A percentile compares a stretch with the other conserved stretches of the same genome.
Conservation (phyloP, 2,797 vertebrate genomes). For the Leptoclinus maculatus region DNA sequence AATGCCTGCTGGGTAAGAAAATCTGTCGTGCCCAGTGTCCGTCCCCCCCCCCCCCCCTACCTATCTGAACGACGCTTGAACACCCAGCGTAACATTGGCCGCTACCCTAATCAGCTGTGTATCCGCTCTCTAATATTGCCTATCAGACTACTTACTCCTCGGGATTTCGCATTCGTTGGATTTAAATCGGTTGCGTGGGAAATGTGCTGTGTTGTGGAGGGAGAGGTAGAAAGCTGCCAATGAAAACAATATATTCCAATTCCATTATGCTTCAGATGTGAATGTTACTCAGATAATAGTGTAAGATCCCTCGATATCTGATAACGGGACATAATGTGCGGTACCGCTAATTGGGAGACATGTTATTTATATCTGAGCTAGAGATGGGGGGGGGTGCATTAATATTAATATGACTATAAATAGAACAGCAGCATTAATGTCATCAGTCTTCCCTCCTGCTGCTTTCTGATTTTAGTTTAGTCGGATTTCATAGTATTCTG, state of each 20-base stretch:
- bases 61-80: slow-evolving; percentile 34
- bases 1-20: slow-evolving; percentile 78
- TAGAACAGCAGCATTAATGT: slow-evolving; percentile 75
- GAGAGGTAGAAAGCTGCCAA: neutral
- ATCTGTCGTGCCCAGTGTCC: slow-evolving; percentile 63
- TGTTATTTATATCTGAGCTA: slow-evolving; percentile 68
- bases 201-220: neutral
- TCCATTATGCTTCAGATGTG: neutral
- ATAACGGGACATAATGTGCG: neutral
- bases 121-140: neutral
- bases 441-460: slow-evolving; percentile 34
- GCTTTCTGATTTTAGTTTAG: slow-evolving; percentile 10
- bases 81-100: slow-evolving; percentile 17
- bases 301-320: neutral
- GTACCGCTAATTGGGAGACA: slow-evolving; percentile 41
- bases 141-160: slow-evolving; percentile 3
- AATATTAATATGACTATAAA: slow-evolving; percentile 84
- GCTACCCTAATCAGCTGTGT: neutral
- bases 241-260: slow-evolving; percentile 10
- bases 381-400: slow-evolving; percentile 60
- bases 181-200: slow-evolving; percentile 5
- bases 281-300: neutral
- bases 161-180: neutral
- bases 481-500: neutral
- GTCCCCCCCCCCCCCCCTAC: too few species aligned